Conservation (phyloP, 1,140 invertebrate genomes). For the Trypoxylus dichotomus region DNA sequence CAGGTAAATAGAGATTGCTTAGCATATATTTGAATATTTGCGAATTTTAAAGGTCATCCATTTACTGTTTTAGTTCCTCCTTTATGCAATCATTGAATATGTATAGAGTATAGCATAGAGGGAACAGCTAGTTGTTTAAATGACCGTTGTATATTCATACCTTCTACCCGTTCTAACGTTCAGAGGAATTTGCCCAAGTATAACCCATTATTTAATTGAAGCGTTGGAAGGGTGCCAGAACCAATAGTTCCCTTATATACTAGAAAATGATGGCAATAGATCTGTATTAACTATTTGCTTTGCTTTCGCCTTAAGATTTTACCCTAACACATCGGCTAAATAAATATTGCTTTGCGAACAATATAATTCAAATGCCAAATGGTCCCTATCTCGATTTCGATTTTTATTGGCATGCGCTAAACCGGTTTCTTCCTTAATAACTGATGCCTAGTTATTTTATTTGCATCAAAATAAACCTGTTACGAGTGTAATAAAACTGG, state of each 20-base stretch:
- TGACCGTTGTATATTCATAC: conserved; percentile 39
- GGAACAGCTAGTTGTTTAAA: conserved; percentile 36
- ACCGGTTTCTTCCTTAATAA: too few species aligned
- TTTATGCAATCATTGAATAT: not conserved
- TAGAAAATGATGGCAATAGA: conserved; percentile 33
- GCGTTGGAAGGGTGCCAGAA: conserved; percentile 38
- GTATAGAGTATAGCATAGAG: not conserved
- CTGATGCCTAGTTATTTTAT: too few species aligned
- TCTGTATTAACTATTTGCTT: conserved; percentile 31
- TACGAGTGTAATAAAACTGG: too few species aligned
- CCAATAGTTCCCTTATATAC: conserved; percentile 33
- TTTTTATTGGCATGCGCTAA: too few species aligned
- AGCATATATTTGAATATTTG: too few species aligned
- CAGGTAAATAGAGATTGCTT: too few species aligned
- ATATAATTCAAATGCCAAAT: too few species aligned
- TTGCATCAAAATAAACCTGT: too few species aligned
- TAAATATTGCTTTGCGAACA: too few species aligned
- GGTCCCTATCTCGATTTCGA: too few species aligned
- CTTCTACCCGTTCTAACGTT: conserved; percentile 33
- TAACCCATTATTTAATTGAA: conserved; percentile 46
- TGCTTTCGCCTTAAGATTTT: not conserved
- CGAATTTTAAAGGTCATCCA: too few species aligned
- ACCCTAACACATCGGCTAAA: not conserved
- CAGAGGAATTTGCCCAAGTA: conserved; percentile 39
- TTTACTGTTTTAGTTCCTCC: too few species aligned